A percentile compares a stretch with the other conserved stretches of the same genome.
Evolutionary conservation across 1,140 invertebrate genomes (phyloP).

Genomic region (Propsilocerus akamusi): DNA sequence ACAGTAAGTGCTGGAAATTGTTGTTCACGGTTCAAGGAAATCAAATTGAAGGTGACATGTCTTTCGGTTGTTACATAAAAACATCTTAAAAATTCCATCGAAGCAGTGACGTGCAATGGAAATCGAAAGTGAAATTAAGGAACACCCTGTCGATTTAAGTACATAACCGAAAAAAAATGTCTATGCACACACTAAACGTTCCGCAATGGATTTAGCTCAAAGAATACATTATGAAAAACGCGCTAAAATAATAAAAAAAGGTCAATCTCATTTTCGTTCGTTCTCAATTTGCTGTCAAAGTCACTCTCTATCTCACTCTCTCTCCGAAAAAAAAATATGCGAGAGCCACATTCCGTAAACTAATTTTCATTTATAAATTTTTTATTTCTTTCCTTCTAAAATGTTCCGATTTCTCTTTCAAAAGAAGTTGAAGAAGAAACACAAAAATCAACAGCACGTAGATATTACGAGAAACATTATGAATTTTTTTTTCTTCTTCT

Average conservation of each 20-base stretch:
- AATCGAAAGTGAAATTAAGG: too few relatives aligned
- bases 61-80: too few relatives aligned
- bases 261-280: not conserved
- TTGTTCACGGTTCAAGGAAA: conserved; percentile 4
- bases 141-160: too few relatives aligned
- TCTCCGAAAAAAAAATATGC: not conserved
- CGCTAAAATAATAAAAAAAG: not conserved
- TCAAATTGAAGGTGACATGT: conserved; percentile 2
- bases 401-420: not conserved
- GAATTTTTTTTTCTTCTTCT: not conserved
- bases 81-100: too few relatives aligned
- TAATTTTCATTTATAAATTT: too few relatives aligned
- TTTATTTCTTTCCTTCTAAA: too few relatives aligned
- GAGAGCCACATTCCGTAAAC: too few relatives aligned
- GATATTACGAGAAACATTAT: not conserved
- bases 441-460: not conserved
- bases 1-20: too few relatives aligned
- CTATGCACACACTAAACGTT: not conserved
- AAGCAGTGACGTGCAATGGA: too few relatives aligned
- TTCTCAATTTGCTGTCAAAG: not conserved
- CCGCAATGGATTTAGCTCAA: not conserved
- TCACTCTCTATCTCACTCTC: not conserved
- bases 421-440: conserved; percentile 1
- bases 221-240: conserved; percentile 2
- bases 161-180: conserved; percentile 1